phyloP scores from a whole-genome alignment of 2,797 vertebrate species.

The Acestrorhynchus altus region DNA sequence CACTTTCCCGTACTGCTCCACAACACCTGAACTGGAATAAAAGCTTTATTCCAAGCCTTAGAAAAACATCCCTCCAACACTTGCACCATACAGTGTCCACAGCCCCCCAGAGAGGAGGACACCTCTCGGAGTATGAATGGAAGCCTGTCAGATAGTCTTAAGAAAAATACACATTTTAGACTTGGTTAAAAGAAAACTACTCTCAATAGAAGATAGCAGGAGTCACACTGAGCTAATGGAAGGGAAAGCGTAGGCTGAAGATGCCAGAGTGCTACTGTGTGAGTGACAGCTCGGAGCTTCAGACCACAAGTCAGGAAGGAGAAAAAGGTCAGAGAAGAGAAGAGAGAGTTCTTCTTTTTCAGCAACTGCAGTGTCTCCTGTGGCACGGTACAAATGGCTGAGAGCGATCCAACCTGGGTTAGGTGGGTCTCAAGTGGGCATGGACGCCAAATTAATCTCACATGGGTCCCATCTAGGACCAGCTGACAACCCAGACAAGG shows the following conservation, averaged over 20 bases:
- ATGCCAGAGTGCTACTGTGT: conserved; percentile 2
- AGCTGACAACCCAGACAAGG: too few species aligned
- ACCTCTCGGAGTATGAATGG: background rate
- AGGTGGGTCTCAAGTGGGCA: too few species aligned
- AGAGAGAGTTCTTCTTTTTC: conserved; percentile 2
- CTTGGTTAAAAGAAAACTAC: background rate
- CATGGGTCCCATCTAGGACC: too few species aligned
- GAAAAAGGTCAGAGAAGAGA: conserved; percentile 40
- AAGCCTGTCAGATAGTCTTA: background rate
- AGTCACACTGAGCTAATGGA: background rate
- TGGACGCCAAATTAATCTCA: too few species aligned
- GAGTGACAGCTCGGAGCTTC: conserved; percentile 22
- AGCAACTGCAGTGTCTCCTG: background rate
- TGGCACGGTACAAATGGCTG: too few species aligned
- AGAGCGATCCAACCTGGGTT: too few species aligned
- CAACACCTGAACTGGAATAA: background rate
- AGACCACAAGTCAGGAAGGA: conserved; percentile 35
- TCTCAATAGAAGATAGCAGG: background rate
- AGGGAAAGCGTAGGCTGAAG: background rate
- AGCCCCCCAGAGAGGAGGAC: background rate
- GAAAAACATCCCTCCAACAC: background rate
- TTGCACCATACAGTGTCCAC: too few species aligned
- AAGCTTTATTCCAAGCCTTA: background rate
- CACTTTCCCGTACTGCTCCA: too few species aligned
- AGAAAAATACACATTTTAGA: background rate